A percentile compares a stretch with the other conserved stretches of the same genome.
phyloP scores from a whole-genome alignment of 2,888 invertebrate genomes.

The Hyposoter dolosus region DNA sequence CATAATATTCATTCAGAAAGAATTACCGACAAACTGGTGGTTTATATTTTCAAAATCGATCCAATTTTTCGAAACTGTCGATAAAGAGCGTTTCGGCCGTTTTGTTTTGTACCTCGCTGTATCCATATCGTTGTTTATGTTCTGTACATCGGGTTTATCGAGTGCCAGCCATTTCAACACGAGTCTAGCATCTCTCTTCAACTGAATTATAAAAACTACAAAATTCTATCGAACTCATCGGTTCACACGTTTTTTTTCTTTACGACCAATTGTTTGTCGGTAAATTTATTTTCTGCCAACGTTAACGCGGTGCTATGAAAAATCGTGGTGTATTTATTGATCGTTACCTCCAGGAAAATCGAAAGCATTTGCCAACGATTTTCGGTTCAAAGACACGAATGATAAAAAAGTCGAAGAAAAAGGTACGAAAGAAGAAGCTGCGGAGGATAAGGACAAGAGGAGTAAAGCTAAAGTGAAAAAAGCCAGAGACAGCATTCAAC shows the following conservation, averaged over 20 bases:
- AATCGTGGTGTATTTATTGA: background rate
- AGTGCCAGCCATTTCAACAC: slow-evolving; percentile 1
- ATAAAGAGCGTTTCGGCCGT: background rate
- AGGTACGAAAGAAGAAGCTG: slow-evolving; percentile 16
- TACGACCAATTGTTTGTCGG: background rate
- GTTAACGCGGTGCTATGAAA: background rate
- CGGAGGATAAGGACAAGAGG: slow-evolving; percentile 65
- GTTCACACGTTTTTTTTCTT: background rate
- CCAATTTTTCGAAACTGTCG: background rate
- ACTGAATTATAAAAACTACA: background rate
- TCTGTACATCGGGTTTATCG: background rate
- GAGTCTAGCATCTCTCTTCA: background rate
- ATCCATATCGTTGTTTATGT: background rate
- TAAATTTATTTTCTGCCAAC: background rate
- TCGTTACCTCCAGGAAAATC: slow-evolving; percentile 63
- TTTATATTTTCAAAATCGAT: too few relatives aligned
- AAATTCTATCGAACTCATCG: background rate
- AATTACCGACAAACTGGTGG: too few relatives aligned
- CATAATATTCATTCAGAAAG: too few relatives aligned
- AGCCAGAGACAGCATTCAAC: slow-evolving; percentile 42
- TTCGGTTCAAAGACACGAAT: slow-evolving; percentile 44
- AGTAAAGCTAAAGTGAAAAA: slow-evolving; percentile 59
- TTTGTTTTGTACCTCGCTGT: background rate
- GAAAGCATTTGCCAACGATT: slow-evolving; percentile 39
- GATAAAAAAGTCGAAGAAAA: slow-evolving; percentile 54